Base-by-base conservation (phyloP, 2,888 invertebrate genomes). In the Selenia dentaria region DNA sequence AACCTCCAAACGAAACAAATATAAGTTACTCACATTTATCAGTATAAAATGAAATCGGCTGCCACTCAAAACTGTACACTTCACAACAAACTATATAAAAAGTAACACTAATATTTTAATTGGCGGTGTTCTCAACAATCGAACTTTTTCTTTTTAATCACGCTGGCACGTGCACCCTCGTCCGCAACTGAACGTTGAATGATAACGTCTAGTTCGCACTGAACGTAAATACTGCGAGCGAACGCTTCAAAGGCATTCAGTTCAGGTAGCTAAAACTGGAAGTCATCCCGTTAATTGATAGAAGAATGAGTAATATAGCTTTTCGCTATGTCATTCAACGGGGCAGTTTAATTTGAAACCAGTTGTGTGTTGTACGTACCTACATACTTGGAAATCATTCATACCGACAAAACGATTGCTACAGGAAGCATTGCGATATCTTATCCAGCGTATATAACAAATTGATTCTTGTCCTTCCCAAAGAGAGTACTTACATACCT, bases 171-270 rank as follows among this genome's bases (percentile, higher is more conserved):
- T 63, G 74, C 76, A 74, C 57, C 51, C 69, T 51, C 25, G 49
- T 16, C 62, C 60, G 57, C 64, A 61, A 59, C 62, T 59, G 62
- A 72, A 61, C 75, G 74, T 67, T 60, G 76, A 73, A 74, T 79
- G 82, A 81, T 79, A 82, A 83, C 70, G 68, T 59, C 48, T 55
- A 55, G 59, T 40, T 58, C 55, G 37, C 51, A 50, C 47, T 49
- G 59, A 59, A 52, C 50, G 50, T 61, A 65, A 64, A 71, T 70
- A 51, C 24, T 35, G 11, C 20, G 26, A 27, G 43, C 41, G 12
- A 32, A 20, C 40, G 13, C 16, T 33, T 27, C 36, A 11, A 20
- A 31, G 33, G 16, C 2, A 6, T 14, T 25, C 12, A 18, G 9
- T 14, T 33, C 35, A 25, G 14, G 14, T 16, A 13, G 28, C 9